A percentile compares a stretch with the other conserved stretches of the same genome.
phyloP scores from a whole-genome alignment of 2,113 vertebrate species.

The Amazona vittata region DNA sequence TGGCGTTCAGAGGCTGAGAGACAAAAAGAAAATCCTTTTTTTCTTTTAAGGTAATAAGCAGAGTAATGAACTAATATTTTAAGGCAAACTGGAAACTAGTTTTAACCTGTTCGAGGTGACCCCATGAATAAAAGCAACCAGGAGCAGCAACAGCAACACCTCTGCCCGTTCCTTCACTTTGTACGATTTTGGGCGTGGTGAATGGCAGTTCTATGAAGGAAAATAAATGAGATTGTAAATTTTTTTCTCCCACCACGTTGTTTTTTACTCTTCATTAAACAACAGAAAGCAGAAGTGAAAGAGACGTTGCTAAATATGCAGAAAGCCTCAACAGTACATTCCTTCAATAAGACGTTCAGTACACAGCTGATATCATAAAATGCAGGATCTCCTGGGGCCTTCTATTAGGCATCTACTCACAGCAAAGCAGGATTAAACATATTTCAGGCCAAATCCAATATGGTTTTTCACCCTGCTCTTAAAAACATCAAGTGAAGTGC shows the following conservation, averaged over 20 bases:
- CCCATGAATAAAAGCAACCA: neutral
- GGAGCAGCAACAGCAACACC: neutral
- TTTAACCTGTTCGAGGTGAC: neutral
- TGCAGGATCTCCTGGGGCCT: neutral
- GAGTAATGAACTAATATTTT: neutral
- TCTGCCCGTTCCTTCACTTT: neutral
- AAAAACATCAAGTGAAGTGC: neutral
- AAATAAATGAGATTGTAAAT: neutral
- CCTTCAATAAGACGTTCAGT: neutral
- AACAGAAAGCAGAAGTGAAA: neutral
- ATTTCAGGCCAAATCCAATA: neutral
- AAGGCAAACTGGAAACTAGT: neutral
- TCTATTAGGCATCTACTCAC: neutral
- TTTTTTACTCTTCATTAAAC: neutral
- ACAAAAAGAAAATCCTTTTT: neutral
- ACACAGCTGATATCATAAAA: neutral
- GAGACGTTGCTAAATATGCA: neutral
- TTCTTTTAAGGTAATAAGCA: neutral
- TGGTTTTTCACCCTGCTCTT: neutral
- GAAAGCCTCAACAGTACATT: neutral
- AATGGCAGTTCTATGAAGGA: neutral
- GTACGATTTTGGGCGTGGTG: neutral
- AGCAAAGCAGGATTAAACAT: neutral
- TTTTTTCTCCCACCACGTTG: neutral
- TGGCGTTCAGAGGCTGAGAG: neutral